A percentile compares a stretch with the other conserved stretches of the same genome.
Evolutionary conservation across 2,113 vertebrate species (phyloP).

Genomic region (Heptranchias perlo): DNA sequence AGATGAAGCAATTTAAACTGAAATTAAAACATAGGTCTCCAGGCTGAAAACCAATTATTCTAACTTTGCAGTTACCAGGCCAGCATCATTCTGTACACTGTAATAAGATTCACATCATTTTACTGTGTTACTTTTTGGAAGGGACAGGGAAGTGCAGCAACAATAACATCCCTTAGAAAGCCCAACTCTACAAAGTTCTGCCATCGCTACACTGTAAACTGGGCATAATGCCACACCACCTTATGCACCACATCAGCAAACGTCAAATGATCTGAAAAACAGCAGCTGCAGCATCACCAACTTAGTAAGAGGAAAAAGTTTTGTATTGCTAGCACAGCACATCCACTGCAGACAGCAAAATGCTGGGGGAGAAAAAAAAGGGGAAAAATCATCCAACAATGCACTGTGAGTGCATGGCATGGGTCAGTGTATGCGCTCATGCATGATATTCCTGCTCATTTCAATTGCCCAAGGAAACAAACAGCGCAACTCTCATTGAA

Average conservation of each 20-base stretch:
- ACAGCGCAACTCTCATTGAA: background rate
- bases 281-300: background rate
- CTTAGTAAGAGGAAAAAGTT: background rate
- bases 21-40: background rate
- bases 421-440: no score
- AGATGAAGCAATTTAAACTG: background rate
- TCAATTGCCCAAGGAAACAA: background rate
- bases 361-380: no score
- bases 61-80: background rate
- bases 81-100: background rate
- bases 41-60: background rate
- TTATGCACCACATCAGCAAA: no score
- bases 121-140: background rate
- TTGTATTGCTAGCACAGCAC: background rate
- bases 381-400: no score
- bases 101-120: background rate
- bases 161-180: background rate
- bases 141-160: background rate
- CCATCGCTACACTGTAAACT: background rate
- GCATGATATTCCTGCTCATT: background rate
- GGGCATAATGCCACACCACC: background rate
- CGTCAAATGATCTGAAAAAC: background rate
- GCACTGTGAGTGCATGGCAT: background rate
- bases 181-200: background rate
- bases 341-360: background rate